Percentiles rank a stretch among this genome's conserved stretches.
These are phyloP conservation scores for Polydrusus pterygomalis DNA, from an alignment of 2,888 invertebrate species.

Conservation along the genomic window DNA sequence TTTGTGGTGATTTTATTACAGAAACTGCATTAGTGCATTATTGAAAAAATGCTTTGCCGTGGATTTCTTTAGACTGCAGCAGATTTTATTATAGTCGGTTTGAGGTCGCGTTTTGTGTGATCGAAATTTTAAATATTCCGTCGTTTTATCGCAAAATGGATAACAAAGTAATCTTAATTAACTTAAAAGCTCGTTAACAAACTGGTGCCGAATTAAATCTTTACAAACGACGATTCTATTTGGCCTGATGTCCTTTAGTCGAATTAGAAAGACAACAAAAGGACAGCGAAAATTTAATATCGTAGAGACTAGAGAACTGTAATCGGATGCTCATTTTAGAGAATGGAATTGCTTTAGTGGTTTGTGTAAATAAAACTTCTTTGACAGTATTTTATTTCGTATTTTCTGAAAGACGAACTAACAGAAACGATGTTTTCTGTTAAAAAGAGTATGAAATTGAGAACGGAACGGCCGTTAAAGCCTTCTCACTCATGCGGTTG, in stretches of 20 bases:
- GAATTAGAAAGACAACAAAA: conserved; percentile 7
- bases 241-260: neutral
- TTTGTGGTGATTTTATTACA: conserved; percentile 11
- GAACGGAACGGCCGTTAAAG: conserved; percentile 16
- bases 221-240: neutral
- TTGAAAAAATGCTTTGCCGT: neutral
- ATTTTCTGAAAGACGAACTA: neutral
- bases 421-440: conserved; percentile 10
- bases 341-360: neutral
- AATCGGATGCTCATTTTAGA: neutral
- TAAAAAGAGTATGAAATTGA: neutral
- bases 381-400: conserved; percentile 1
- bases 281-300: conserved; percentile 3
- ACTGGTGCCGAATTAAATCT: conserved; percentile 10
- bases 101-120: neutral
- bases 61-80: neutral
- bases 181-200: conserved; percentile 22
- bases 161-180: conserved; percentile 23
- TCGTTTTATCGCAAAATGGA: neutral
- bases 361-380: conserved; percentile 9
- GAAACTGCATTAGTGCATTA: neutral
- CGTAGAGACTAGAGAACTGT: neutral
- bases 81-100: neutral
- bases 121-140: neutral
- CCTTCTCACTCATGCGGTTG: conserved; percentile 19